Evolutionary conservation across 2,888 invertebrate genomes (phyloP), one percentile per base, ranked within the genome.

Genomic region (Habroteleia sp.): DNA sequence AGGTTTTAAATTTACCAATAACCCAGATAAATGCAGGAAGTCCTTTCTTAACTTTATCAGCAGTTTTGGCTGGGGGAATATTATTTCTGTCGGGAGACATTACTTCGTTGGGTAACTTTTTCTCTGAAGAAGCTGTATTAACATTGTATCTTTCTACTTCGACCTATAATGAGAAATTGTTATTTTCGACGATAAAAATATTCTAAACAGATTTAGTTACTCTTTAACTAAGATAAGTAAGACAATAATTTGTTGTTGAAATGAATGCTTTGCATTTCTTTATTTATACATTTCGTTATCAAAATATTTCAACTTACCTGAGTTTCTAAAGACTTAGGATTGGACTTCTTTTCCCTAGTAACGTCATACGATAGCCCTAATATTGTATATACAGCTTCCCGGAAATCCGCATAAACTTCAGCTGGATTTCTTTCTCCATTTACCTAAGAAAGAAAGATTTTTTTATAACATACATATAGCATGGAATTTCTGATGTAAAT

Each of bases 371-470:
- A 50, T 8, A 87, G 90, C 14, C 94, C 94, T 11, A 96, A 89
- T 82, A 95, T 94, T 84, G 93, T 92, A 79, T 95, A 92, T 4
- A 96, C 92, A 1, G 94, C 93, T 5, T 93, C 91, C 50, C 94
- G 92, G 88, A 96, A 96, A 89, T 96, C 96, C 84, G 93, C 92
- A 89, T 96, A 96, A 5, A 96, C 96, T 82, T 96, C 96, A 25
- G 92, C 92, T 0, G 96, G 96, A 81, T 95, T 94, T 54, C 96
- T 90, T 89, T 96, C 96, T 3, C 96, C 96, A 83, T 96, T 96
- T 8, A 96, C 93, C 96, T 96, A 20, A 10, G n/a, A 6, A n/a
- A n/a, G 6, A 13, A 33, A 33, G n/a, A n/a, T n/a, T n/a, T n/a
- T n/a, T n/a, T n/a, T n/a, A n/a, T n/a, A n/a, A n/a, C n/a, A n/a